Base-by-base conservation (phyloP, 2,888 invertebrate species). In the Agonopterix heracliana region DNA sequence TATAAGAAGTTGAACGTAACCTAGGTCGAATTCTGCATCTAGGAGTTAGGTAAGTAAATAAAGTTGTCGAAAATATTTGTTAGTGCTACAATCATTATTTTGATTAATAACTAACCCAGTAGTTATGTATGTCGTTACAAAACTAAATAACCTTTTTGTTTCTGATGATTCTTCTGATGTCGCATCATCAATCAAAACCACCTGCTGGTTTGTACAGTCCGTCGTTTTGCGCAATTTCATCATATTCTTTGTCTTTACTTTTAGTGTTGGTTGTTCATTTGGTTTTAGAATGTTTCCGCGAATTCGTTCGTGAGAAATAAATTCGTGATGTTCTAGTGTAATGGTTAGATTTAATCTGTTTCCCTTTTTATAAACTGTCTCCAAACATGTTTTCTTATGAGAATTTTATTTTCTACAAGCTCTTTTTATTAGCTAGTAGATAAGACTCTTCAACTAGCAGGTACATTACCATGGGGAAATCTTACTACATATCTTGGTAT, bases 161-260 rank as follows among this genome's bases (percentile, higher is more conserved):
- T 44, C 17, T 26, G 3, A 8, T 40, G 36, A 11, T 13, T 41
- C 47, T 44, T 38, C 35, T 26, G 26, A 26, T 13, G 40, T 14
- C 12, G 3, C 5, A 46, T 52, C 52, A 51, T 53, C 36, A 55
- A 52, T 52, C 55, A 54, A 52, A 46, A 43, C 48, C 49, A 55
- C 51, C 53, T 53, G 56, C 48, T 52, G 44, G 52, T 14, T 17
- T 34, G 40, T 49, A 53, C 50, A 47, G 50, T 46, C 17, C 54
- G 38, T 55, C 52, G 51, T 57, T 57, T 59, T 55, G 58, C 53
- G 51, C 50, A 56, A 57, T 60, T 51, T 57, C 54, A 53, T 51
- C 53, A 54, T 56, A 14, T 50, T 54, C 26, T 46, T n/a, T 52
- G 52, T 47, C 51, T 49, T 54, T 54, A 50, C 55, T 59, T 59